Base-by-base conservation (phyloP, 1,140 invertebrate genomes). In the Trinorchestia longiramus region DNA sequence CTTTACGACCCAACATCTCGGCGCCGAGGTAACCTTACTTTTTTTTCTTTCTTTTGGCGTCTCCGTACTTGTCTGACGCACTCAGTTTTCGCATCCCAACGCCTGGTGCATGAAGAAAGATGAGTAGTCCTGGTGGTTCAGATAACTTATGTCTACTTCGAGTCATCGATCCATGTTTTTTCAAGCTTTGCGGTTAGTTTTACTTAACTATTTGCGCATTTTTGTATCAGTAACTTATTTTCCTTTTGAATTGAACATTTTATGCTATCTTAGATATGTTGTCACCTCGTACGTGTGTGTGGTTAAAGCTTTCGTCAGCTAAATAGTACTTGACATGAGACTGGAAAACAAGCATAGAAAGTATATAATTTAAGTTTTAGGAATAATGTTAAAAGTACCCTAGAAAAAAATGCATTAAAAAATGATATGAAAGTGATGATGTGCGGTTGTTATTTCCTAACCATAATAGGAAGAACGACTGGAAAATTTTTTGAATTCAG, bases 1-100 rank as follows among this genome's bases (percentile, higher is more conserved):
- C 43, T 94, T 94, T 94, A 94, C 92, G 92, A 94, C 44, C 92
- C 92, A 94, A 94, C 92, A 94, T 94, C 92, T 94, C 92, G 92
- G 43, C 92, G 92, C 43, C 44, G 92, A 44, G 92, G 92, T 47
- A 94, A 47, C 43, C 92, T 94, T 42, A 44, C 40, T 45, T 94
- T 40, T 94, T 94, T 47, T 43, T 45, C 62, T 36, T 77, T 77
- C 62, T 36, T 77, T 36, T 77, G 1, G 62, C 28, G 15, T 77
- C 15, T 77, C 62, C 62, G 28, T 36, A 77, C 62, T 77, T 77
- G 62, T 77, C 62, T 77, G 62, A 77, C 62, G 62, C 62, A 77
- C 62, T 77, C 62, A 15, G 62, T 36, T 77, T 77, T 77, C 62
- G 36, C 28, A 15, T 11, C 62, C 15, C 15, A 3, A 11, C 1